Conservation (phyloP, 1,140 invertebrate species). For the Nautilus pompilius region DNA sequence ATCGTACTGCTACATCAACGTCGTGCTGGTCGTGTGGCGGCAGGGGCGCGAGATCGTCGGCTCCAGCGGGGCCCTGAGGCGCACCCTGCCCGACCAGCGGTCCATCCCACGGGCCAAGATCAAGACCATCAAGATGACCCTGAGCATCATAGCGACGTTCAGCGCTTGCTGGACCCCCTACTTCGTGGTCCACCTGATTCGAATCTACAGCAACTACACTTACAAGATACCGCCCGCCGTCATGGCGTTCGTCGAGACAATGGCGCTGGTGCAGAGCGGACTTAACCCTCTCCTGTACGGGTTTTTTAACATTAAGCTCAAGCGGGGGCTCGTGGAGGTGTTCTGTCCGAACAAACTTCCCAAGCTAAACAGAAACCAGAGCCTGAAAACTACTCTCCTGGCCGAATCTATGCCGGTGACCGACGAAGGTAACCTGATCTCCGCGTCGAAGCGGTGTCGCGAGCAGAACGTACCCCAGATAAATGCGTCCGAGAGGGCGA, state of each 20-base stretch:
- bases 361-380: conserved; percentile 1
- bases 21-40: conserved; percentile 52
- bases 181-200: conserved; percentile 52
- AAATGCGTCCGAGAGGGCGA: conserved; percentile 11
- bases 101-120: conserved; percentile 55
- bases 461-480: conserved; percentile 8
- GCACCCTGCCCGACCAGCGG: conserved; percentile 28
- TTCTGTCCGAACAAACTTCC: conserved; percentile 26
- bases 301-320: conserved; percentile 54
- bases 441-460: background rate
- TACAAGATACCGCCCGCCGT: conserved; percentile 46
- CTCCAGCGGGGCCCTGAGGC: conserved; percentile 20
- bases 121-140: conserved; percentile 57
- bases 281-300: conserved; percentile 57
- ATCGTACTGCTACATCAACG: conserved; percentile 56
- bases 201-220: conserved; percentile 55
- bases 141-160: conserved; percentile 54
- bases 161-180: conserved; percentile 58
- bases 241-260: conserved; percentile 50
- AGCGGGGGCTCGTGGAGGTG: conserved; percentile 33
- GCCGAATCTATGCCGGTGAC: conserved; percentile 15
- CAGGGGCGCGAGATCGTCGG: conserved; percentile 13
- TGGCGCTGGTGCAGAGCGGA: conserved; percentile 55
- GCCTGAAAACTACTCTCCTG: conserved; percentile 5
- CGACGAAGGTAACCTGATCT: conserved; percentile 7